Evolutionary conservation across 2,797 vertebrate genomes (phyloP), one percentile per base, ranked within the genome.

Genomic region (Chaunax sp.): DNA sequence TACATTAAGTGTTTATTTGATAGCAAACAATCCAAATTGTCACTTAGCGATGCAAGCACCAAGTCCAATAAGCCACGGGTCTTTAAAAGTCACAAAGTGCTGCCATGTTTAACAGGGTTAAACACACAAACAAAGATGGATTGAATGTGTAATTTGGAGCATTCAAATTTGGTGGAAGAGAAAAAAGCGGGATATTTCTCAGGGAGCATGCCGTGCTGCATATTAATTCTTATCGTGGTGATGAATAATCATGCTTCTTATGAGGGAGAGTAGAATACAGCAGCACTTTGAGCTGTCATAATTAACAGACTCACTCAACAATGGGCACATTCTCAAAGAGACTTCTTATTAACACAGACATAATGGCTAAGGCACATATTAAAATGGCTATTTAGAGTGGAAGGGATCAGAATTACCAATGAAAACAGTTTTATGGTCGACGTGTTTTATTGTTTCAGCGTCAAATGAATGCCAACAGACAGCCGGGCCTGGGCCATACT

Each of bases 121-220:
- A 94, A 89, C 72, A 90, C 89, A 92, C 89, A 92, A 93, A 93
- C 92, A 92, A 89, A 90, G 81, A 89, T 77, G 82, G 80, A 85
- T 89, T 92, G 82, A 92, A 92, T 92, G 85, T 88, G 90, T 91
- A 87, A 92, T 92, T 90, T 89, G 92, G 85, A 89, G 91, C 90
- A 87, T 91, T 91, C 86, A 90, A 88, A 92, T 91, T 81, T 59
- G 58, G 70, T 62, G 69, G 63, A 64, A 69, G 78, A 62, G 51
- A 33, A 75, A 72, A 72, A 77, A 80, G 46, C 89, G 88, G 75
- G 86, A 70, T 77, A 80, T 85, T 90, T 89, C 80, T 87, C 26
- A 14, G 81, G 77, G 82, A 84, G 84, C 64, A 37, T 18, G 72
- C 87, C 77, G 77, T 72, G 76, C 81, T 85, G 92, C 90, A 92